phyloP scores from a whole-genome alignment of 1,140 invertebrate genomes.

The Aphelenchoides avenae region DNA sequence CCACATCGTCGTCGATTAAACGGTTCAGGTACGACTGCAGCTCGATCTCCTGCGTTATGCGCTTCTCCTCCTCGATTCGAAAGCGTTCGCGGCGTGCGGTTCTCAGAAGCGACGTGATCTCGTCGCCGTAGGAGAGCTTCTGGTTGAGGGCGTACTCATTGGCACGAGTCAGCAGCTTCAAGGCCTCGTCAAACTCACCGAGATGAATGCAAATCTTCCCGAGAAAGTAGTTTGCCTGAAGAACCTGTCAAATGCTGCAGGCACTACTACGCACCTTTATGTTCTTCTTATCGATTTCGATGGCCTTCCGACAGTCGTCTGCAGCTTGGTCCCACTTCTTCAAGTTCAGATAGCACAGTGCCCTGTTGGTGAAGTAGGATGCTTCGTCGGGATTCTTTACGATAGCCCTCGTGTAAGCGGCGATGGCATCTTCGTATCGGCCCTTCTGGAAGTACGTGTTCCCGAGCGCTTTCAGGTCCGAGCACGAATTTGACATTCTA shows the following conservation, averaged over 20 bases:
- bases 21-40: constrained; percentile 45
- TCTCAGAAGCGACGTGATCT: constrained; percentile 44
- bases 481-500: too few relatives aligned
- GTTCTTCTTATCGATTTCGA: constrained; percentile 49
- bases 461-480: too few relatives aligned
- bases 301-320: constrained; percentile 48
- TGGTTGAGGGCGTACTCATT: constrained; percentile 36
- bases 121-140: constrained; percentile 44
- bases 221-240: constrained; percentile 48
- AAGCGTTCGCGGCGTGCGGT: constrained; percentile 46
- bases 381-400: constrained; percentile 31
- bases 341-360: constrained; percentile 46
- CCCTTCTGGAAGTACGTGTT: too few relatives aligned
- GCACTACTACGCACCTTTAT: constrained; percentile 32
- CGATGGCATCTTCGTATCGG: constrained; percentile 52
- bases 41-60: constrained; percentile 51
- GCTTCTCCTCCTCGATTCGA: constrained; percentile 51
- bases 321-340: constrained; percentile 50
- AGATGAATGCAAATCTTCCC: constrained; percentile 43
- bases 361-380: constrained; percentile 36
- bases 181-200: constrained; percentile 46
- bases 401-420: constrained; percentile 45
- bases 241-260: neutral
- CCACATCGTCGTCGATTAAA: constrained; percentile 49
- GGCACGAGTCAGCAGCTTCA: constrained; percentile 38